phyloP scores from a whole-genome alignment of 1,140 invertebrate genomes.

The Heliconius himera region DNA sequence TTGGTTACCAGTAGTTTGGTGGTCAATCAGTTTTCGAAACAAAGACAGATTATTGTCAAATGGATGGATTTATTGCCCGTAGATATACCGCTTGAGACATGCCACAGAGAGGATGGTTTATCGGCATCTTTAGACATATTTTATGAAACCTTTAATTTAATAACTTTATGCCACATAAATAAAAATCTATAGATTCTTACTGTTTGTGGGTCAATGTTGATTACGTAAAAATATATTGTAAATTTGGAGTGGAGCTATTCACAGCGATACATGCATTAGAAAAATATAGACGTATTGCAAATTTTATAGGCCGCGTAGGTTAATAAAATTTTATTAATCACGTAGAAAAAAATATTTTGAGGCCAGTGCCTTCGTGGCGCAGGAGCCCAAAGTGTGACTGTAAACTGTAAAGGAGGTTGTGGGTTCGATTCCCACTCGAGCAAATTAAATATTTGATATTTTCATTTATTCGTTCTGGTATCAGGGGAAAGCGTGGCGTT shows the following conservation, averaged over 20 bases:
- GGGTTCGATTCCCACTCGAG: too few relatives aligned
- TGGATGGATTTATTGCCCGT: conserved; percentile 8
- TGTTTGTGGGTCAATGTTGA: conserved; percentile 47
- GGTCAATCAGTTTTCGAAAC: conserved; percentile 26
- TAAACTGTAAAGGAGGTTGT: too few relatives aligned
- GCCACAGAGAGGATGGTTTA: conserved; percentile 18
- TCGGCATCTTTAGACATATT: conserved; percentile 17
- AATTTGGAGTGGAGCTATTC: conserved; percentile 26
- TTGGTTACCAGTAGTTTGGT: neutral
- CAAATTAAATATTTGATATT: too few relatives aligned
- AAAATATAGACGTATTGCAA: conserved; percentile 22
- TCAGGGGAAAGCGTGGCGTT: too few relatives aligned
- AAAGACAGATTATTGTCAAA: conserved; percentile 29
- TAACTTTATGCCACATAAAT: conserved; percentile 32
- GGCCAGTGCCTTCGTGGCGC: too few relatives aligned
- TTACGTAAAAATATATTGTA: conserved; percentile 26
- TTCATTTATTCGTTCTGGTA: too few relatives aligned
- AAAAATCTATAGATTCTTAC: conserved; percentile 29
- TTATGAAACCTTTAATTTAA: conserved; percentile 22
- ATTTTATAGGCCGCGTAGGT: conserved; percentile 17
- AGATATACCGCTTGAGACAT: neutral
- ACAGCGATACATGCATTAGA: conserved; percentile 19
- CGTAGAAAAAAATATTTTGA: neutral
- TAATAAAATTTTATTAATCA: conserved; percentile 32
- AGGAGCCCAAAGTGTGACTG: too few relatives aligned